Evolutionary conservation across 1,140 invertebrate species (phyloP).

Genomic region (Drepana arcuata): DNA sequence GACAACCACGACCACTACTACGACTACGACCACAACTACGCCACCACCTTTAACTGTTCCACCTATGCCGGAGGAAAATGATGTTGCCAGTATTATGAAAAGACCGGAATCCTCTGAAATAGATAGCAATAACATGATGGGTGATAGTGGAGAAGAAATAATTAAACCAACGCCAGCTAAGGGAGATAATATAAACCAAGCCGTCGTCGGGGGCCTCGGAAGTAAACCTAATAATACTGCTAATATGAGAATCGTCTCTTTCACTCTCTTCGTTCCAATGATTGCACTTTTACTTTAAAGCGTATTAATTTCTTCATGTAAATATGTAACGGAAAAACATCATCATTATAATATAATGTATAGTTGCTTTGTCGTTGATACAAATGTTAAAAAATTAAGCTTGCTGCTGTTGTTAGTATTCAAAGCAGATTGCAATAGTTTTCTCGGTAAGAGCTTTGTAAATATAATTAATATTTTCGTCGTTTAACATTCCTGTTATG

Average conservation of each 20-base stretch:
- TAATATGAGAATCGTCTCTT: slow-evolving; percentile 23
- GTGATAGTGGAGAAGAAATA: slow-evolving; percentile 47
- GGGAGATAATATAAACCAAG: slow-evolving; percentile 53
- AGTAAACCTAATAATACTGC: slow-evolving; percentile 35
- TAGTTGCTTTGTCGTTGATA: slow-evolving; percentile 44
- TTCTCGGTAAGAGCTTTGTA: slow-evolving; percentile 37
- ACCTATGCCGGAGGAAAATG: slow-evolving; percentile 52
- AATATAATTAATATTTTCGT: slow-evolving; percentile 45
- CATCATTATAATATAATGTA: slow-evolving; percentile 28
- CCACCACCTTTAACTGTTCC: slow-evolving; percentile 66
- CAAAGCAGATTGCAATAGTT: slow-evolving; percentile 10
- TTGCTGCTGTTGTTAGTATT: slow-evolving; percentile 46
- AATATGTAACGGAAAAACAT: slow-evolving; percentile 41
- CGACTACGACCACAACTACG: slow-evolving; percentile 76
- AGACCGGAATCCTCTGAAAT: slow-evolving; percentile 33
- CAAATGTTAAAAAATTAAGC: slow-evolving; percentile 39
- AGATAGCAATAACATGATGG: slow-evolving; percentile 47
- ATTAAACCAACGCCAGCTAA: slow-evolving; percentile 41
- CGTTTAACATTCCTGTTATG: slow-evolving; percentile 61
- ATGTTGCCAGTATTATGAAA: slow-evolving; percentile 38
- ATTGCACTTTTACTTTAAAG: slow-evolving; percentile 46
- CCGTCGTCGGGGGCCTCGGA: slow-evolving; percentile 48
- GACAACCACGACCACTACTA: slow-evolving; percentile 80
- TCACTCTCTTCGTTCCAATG: slow-evolving; percentile 33
- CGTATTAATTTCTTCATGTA: slow-evolving; percentile 35